These are phyloP conservation scores for Drosophila nasuta DNA, from an alignment of 1,140 invertebrate species.

Conservation along the genomic window DNA sequence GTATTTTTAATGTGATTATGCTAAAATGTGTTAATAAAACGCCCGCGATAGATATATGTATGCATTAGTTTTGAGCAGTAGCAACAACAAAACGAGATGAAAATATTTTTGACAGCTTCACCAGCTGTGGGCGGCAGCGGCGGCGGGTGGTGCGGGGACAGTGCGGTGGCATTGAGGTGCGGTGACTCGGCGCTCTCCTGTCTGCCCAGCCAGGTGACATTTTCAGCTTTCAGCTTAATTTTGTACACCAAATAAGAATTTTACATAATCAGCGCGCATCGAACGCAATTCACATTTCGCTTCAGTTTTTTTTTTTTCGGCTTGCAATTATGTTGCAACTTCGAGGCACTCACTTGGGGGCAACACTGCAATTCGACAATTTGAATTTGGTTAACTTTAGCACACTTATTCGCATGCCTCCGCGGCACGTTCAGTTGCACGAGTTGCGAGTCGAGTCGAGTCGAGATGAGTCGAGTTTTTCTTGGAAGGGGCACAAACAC, in stretches of 20 bases:
- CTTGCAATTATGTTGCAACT: conserved; percentile 1
- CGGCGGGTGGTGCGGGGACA: conserved; percentile 5
- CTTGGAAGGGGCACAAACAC: background rate
- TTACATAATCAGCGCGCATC: conserved; percentile 73
- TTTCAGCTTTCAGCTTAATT: conserved; percentile 47
- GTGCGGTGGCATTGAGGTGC: background rate
- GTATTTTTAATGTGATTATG: conserved; percentile 49
- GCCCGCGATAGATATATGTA: conserved; percentile 17
- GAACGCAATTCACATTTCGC: conserved; percentile 30
- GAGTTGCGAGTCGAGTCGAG: conserved; percentile 6
- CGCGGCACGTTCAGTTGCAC: conserved; percentile 42
- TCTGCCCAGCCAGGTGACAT: conserved; percentile 68
- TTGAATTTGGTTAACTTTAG: conserved; percentile 57
- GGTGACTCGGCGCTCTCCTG: background rate
- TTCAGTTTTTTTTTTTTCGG: conserved; percentile 3
- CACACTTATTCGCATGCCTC: conserved; percentile 77
- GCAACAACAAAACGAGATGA: conserved; percentile 49
- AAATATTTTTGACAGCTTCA: conserved; percentile 73
- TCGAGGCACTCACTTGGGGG: conserved; percentile 60
- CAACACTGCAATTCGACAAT: conserved; percentile 55
- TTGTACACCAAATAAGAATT: conserved; percentile 40
- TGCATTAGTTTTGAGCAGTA: conserved; percentile 12
- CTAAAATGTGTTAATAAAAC: conserved; percentile 59
- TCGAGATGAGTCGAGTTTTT: background rate
- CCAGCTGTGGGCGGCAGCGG: background rate